phyloP scores from a whole-genome alignment of 2,113 vertebrate genomes.

The Ancistrus triradiatus region DNA sequence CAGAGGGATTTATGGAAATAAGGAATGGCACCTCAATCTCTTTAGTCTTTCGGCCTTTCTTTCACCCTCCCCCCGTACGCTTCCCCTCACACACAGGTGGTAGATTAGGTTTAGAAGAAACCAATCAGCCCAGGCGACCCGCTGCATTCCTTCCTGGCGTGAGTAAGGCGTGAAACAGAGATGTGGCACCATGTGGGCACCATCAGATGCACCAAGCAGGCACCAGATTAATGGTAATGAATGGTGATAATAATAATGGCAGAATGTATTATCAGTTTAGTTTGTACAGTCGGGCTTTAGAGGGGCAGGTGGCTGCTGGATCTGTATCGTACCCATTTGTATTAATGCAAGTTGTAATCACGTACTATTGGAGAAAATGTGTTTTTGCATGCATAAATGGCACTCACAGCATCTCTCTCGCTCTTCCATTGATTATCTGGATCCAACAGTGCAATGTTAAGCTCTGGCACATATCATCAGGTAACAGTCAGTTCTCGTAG shows the following conservation, averaged over 20 bases:
- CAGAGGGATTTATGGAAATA: constrained; percentile 38
- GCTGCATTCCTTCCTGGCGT: constrained; percentile 22
- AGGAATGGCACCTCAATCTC: constrained; percentile 37
- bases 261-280: constrained; percentile 11
- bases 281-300: not conserved
- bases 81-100: constrained; percentile 23
- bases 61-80: constrained; percentile 50
- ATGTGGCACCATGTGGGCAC: constrained; percentile 14
- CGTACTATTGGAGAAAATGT: too few relatives aligned
- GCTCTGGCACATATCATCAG: too few relatives aligned
- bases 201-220: constrained; percentile 29
- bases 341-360: too few relatives aligned
- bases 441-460: too few relatives aligned
- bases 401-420: too few relatives aligned
- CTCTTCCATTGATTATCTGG: too few relatives aligned
- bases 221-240: constrained; percentile 28
- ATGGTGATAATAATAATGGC: constrained; percentile 25
- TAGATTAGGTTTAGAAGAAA: constrained; percentile 39
- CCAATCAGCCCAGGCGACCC: constrained; percentile 30
- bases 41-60: constrained; percentile 47
- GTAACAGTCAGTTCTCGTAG: too few relatives aligned
- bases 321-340: too few relatives aligned
- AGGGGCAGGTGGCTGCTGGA: constrained; percentile 1
- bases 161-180: constrained; percentile 10
- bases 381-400: too few relatives aligned